These are phyloP conservation scores for Timema cristinae DNA, from an alignment of 2,888 invertebrate species.

Conservation along the genomic window DNA sequence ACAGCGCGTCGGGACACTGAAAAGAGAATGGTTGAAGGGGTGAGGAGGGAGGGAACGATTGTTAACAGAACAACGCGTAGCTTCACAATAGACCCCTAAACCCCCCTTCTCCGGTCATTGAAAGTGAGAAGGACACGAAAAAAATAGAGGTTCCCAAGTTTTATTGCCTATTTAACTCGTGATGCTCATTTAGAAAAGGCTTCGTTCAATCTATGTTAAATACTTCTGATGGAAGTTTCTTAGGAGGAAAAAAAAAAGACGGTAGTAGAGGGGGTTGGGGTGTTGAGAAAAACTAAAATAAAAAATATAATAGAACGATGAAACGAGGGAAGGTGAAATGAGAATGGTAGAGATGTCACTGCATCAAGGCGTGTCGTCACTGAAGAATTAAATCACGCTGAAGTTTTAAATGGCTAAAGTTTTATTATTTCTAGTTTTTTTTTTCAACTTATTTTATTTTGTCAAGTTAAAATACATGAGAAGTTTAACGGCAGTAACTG, in stretches of 20 bases:
- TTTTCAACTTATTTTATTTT: slow-evolving; percentile 4
- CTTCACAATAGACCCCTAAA: too few relatives aligned
- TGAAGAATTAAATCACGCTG: slow-evolving; percentile 13
- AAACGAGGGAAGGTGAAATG: not conserved
- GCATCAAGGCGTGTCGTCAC: slow-evolving; percentile 8
- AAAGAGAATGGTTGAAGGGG: too few relatives aligned
- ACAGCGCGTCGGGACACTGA: too few relatives aligned
- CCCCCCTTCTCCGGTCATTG: too few relatives aligned
- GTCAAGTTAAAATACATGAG: too few relatives aligned
- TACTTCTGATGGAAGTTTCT: not conserved
- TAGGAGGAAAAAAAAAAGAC: too few relatives aligned
- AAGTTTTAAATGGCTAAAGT: slow-evolving; percentile 9
- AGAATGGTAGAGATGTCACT: not conserved
- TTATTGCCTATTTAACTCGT: slow-evolving; percentile 14
- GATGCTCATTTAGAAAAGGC: slow-evolving; percentile 9
- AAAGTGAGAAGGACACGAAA: too few relatives aligned
- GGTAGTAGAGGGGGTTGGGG: too few relatives aligned
- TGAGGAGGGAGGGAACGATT: too few relatives aligned
- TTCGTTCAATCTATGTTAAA: slow-evolving; percentile 14
- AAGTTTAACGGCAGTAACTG: too few relatives aligned
- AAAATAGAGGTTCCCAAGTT: not conserved
- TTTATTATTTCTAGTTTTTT: not conserved
- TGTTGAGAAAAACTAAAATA: not conserved
- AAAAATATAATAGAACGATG: not conserved
- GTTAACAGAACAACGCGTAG: too few relatives aligned